These are phyloP conservation scores for Cosmia pyralina DNA, from an alignment of 2,888 invertebrate species.

Conservation along the genomic window DNA sequence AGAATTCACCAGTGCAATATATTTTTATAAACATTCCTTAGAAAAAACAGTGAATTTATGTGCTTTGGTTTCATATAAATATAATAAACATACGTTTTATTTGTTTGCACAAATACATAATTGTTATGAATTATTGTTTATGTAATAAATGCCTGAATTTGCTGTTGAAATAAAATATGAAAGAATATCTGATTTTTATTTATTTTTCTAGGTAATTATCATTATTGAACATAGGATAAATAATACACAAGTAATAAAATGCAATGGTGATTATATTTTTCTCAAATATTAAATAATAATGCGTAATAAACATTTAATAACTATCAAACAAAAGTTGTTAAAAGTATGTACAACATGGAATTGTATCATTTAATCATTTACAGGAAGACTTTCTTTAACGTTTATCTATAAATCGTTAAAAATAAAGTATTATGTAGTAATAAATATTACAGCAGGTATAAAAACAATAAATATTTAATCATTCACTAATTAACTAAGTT, in stretches of 20 bases:
- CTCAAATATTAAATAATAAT: conserved; percentile 86
- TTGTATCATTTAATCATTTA: conserved; percentile 64
- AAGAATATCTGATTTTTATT: conserved; percentile 43
- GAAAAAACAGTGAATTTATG: conserved; percentile 11
- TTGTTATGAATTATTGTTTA: conserved; percentile 47
- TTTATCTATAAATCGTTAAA: conserved; percentile 31
- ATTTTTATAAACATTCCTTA: conserved; percentile 55
- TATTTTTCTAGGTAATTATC: background rate
- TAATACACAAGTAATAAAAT: conserved; percentile 80
- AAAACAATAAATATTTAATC: conserved; percentile 32
- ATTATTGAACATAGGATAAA: conserved; percentile 48
- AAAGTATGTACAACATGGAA: conserved; percentile 85
- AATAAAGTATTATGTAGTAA: conserved; percentile 7
- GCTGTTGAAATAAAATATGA: conserved; percentile 71
- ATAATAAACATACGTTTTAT: conserved; percentile 36
- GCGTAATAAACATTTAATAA: conserved; percentile 83
- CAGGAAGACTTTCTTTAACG: conserved; percentile 42
- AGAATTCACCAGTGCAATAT: conserved; percentile 48
- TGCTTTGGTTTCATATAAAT: conserved; percentile 30
- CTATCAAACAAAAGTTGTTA: conserved; percentile 80
- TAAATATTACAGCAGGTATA: conserved; percentile 25
- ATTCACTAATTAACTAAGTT: conserved; percentile 20
- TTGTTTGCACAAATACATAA: conserved; percentile 62
- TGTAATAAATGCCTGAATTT: conserved; percentile 58
- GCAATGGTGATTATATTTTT: conserved; percentile 89